Percentiles rank a stretch among this genome's conserved stretches.
phyloP scores from a whole-genome alignment of 1,140 invertebrate genomes.

The Heliothis subflexa region DNA sequence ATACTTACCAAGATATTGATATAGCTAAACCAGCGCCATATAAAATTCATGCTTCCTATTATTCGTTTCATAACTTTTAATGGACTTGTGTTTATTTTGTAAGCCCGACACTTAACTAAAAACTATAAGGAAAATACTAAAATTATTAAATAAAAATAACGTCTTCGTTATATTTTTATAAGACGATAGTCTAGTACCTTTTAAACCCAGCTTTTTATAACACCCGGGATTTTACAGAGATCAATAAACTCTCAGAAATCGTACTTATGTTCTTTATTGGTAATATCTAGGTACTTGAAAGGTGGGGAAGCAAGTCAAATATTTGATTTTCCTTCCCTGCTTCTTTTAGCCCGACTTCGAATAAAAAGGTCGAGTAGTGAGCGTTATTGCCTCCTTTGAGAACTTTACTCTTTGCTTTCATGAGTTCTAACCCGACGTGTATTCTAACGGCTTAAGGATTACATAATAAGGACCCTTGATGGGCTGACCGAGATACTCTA shows the following conservation, averaged over 20 bases:
- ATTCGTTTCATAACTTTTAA: too few relatives aligned
- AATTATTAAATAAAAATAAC: too few relatives aligned
- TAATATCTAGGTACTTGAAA: too few relatives aligned
- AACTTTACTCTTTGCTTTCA: constrained; percentile 1
- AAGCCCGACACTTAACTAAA: too few relatives aligned
- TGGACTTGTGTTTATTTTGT: too few relatives aligned
- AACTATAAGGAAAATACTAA: too few relatives aligned
- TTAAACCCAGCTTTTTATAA: background rate
- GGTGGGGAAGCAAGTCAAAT: background rate
- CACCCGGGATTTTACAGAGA: constrained; percentile 1
- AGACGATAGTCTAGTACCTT: too few relatives aligned
- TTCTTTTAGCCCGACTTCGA: background rate
- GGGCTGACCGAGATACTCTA: background rate
- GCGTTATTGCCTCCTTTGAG: constrained; percentile 15
- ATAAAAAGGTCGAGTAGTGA: constrained; percentile 24
- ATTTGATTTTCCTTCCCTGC: background rate
- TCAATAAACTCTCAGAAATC: constrained; percentile 8
- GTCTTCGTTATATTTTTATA: too few relatives aligned
- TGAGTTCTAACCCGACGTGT: constrained; percentile 9
- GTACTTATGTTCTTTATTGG: constrained; percentile 1
- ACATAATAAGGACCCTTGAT: background rate
- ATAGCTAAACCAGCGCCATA: too few relatives aligned
- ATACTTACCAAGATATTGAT: too few relatives aligned
- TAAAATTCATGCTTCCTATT: too few relatives aligned
- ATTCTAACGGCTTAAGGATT: background rate